Base-by-base conservation (phyloP, 2,113 vertebrate genomes). In the Apteryx mantelli region DNA sequence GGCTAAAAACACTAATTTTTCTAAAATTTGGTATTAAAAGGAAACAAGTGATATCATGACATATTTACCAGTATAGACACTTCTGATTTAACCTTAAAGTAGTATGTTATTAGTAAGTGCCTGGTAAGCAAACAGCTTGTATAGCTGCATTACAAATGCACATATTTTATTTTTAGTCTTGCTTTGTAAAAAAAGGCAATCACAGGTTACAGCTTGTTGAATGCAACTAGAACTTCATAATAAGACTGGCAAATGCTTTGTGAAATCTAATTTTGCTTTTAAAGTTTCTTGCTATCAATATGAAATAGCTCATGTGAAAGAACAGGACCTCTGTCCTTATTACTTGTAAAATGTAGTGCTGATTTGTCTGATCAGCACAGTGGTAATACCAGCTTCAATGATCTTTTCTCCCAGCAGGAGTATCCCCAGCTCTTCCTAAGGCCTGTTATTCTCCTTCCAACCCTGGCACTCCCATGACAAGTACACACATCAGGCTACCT, bases 31-130 rank as follows among this genome's bases (percentile, higher is more conserved):
- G 10, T 68, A 26, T 44, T 20, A 68, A 40, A 17, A 46, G 40
- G 44, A 68, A 46, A 44, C 22, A 26, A 38, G 21, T 40, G 36
- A 46, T 32, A 19, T 21, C 18, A 8, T 32, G 42, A 17, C 26
- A 14, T 9, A 16, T 53, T 69, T 32, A 61, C 3, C 73, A 44
- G 4, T 3, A 11, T 1, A 81, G 46, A 42, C 0, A 5, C 5
- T 18, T 0, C 25, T 48, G 40, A 20, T 25, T 40, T 3, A 34
- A n/a, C 5, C 42, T 82, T 65, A 9, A 13, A 68, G 44, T 0
- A 65, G 13, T 6, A 40, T 42, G 58, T 18, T 64, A 50, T 2
- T 2, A 5, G 55, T n/a, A 66, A 48, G 66, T 60, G 20, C 14
- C 46, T 3, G 46, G 46, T 68, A 81, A 81, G 42, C 53, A 74